These are phyloP conservation scores for Homalodisca vitripennis DNA, from an alignment of 1,140 invertebrate species.

Conservation along the genomic window DNA sequence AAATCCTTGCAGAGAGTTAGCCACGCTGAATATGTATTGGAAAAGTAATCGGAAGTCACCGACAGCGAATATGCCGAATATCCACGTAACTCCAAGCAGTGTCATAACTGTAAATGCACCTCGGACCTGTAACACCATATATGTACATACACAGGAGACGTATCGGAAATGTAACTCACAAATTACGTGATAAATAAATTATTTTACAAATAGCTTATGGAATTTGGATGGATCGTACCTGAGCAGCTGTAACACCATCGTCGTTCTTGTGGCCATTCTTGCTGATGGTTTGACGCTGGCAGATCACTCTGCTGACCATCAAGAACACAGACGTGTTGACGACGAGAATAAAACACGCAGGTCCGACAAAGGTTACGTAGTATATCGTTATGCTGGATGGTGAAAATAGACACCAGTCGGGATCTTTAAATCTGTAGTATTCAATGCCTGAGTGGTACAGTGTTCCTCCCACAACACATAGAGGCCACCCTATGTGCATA, in stretches of 20 bases:
- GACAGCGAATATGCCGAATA: constrained; percentile 54
- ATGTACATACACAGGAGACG: no score
- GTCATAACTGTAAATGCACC: constrained; percentile 56
- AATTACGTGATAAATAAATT: not conserved
- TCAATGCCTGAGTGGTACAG: constrained; percentile 35
- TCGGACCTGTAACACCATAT: constrained; percentile 48
- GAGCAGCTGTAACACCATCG: constrained; percentile 34
- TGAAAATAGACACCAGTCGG: constrained; percentile 41
- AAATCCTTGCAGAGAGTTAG: constrained; percentile 55
- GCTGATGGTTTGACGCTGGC: constrained; percentile 46
- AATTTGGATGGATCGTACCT: constrained; percentile 33
- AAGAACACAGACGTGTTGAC: constrained; percentile 53
- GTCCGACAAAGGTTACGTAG: constrained; percentile 45
- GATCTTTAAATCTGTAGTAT: constrained; percentile 41
- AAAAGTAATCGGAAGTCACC: constrained; percentile 51
- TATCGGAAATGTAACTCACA: no score
- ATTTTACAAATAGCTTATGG: not conserved
- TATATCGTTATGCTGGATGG: constrained; percentile 39
- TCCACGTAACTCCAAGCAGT: constrained; percentile 56
- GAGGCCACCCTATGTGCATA: constrained; percentile 50
- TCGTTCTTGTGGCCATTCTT: constrained; percentile 33
- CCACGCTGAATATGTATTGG: constrained; percentile 54
- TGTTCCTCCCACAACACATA: constrained; percentile 41
- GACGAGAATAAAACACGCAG: constrained; percentile 51
- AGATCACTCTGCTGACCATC: constrained; percentile 51